Evolutionary conservation across 2,888 invertebrate genomes (phyloP).

Genomic region (Gymnocheta viridis): DNA sequence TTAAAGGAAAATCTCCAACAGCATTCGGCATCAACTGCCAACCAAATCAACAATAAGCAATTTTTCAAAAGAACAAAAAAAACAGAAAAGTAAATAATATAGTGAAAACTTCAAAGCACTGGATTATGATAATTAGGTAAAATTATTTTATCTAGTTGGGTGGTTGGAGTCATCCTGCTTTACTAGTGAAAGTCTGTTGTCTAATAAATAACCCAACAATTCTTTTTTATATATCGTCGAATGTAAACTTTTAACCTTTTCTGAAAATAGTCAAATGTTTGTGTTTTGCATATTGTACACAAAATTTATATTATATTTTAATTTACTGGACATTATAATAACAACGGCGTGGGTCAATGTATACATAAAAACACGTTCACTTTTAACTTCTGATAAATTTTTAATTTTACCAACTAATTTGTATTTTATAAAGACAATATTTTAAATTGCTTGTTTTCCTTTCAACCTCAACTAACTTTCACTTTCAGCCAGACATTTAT

Average conservation of each 20-base stretch:
- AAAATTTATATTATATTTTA: no score
- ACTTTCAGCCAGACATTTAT: not conserved
- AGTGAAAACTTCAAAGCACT: slow-evolving; percentile 29
- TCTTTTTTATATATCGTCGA: no score
- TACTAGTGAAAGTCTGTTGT: not conserved
- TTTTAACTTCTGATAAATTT: not conserved
- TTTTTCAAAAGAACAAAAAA: slow-evolving; percentile 18
- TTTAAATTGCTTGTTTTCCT: not conserved
- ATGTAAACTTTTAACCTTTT: no score
- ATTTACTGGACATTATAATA: no score
- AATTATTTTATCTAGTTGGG: slow-evolving; percentile 45
- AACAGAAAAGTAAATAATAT: slow-evolving; percentile 22
- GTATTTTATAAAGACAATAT: not conserved
- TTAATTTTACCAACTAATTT: not conserved
- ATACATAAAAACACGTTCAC: no score
- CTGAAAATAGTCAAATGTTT: no score
- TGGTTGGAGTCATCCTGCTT: not conserved
- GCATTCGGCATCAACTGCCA: slow-evolving; percentile 50
- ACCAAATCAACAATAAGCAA: slow-evolving; percentile 36
- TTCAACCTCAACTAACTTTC: not conserved
- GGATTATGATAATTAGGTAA: slow-evolving; percentile 71
- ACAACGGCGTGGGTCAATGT: no score
- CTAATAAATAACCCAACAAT: no score
- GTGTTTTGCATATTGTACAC: no score
- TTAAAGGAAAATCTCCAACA: slow-evolving; percentile 45